Percentiles rank a stretch among this genome's conserved stretches.
Evolutionary conservation across 2,888 invertebrate species (phyloP).

Genomic region (Volucella inflata): DNA sequence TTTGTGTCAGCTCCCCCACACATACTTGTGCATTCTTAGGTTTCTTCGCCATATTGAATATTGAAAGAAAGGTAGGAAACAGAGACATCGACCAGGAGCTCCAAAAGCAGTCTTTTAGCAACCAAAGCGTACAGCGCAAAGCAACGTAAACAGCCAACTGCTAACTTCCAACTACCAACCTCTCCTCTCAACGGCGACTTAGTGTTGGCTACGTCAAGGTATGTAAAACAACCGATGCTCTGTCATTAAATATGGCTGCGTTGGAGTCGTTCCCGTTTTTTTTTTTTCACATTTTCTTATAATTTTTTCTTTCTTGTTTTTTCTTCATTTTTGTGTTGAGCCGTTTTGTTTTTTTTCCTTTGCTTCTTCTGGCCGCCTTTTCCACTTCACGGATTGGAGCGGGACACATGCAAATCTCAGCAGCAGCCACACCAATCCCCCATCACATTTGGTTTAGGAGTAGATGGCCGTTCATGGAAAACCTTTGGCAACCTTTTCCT

Average conservation of each 20-base stretch:
- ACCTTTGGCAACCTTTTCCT: constrained; percentile 57
- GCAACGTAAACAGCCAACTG: constrained; percentile 56
- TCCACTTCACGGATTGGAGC: constrained; percentile 63
- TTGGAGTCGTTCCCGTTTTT: constrained; percentile 68
- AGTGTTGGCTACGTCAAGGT: constrained; percentile 67
- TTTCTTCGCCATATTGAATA: constrained; percentile 70
- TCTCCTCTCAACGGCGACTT: constrained; percentile 55
- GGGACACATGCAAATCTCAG: constrained; percentile 71
- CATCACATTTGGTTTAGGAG: constrained; percentile 17
- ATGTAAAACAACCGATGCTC: constrained; percentile 74
- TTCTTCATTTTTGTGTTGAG: constrained; percentile 20
- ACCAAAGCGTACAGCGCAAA: constrained; percentile 43
- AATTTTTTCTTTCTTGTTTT: constrained; percentile 35
- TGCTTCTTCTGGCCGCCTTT: constrained; percentile 59
- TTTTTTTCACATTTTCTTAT: not conserved
- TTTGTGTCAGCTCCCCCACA: constrained; percentile 60
- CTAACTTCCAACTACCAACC: not conserved
- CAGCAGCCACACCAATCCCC: constrained; percentile 27
- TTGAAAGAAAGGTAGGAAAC: constrained; percentile 24
- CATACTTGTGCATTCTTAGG: constrained; percentile 23
- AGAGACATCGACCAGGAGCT: constrained; percentile 49
- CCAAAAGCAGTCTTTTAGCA: constrained; percentile 50
- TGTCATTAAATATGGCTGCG: constrained; percentile 77
- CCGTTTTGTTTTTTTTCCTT: constrained; percentile 20
- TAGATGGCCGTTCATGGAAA: constrained; percentile 45